A percentile compares a stretch with the other conserved stretches of the same genome.
These are phyloP conservation scores for Hemibagrus guttatus DNA, from an alignment of 2,797 vertebrate genomes.

Conservation along the genomic window DNA sequence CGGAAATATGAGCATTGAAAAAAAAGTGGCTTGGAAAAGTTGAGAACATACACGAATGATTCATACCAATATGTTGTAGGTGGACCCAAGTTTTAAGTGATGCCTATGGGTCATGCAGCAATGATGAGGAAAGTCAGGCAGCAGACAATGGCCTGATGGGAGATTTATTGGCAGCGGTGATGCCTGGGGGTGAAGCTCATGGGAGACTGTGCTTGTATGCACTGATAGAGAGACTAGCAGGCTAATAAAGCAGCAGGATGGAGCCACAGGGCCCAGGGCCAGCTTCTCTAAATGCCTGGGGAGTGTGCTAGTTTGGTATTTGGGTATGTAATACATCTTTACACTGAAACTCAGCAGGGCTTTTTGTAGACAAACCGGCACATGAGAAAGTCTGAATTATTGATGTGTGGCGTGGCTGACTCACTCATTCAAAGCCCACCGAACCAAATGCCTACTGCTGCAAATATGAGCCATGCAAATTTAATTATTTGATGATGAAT, in stretches of 20 bases:
- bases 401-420: slow-evolving; percentile 39
- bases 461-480: slow-evolving; percentile 42
- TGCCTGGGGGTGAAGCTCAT: slow-evolving; percentile 39
- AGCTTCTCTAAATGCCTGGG: slow-evolving; percentile 43
- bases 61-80: slow-evolving; percentile 5
- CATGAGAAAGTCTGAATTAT: slow-evolving; percentile 44
- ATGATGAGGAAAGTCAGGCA: slow-evolving; percentile 42
- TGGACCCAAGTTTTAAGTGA: slow-evolving; percentile 9
- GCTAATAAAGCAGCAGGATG: slow-evolving; percentile 45
- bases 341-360: slow-evolving; percentile 47
- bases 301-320: slow-evolving; percentile 49
- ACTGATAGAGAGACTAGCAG: slow-evolving; percentile 32
- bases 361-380: slow-evolving; percentile 33
- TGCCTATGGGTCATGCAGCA: slow-evolving; percentile 28
- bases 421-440: slow-evolving; percentile 38
- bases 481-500: slow-evolving; percentile 47
- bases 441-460: slow-evolving; percentile 25
- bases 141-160: slow-evolving; percentile 40
- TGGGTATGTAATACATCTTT: slow-evolving; percentile 56
- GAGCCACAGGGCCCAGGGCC: background rate
- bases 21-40: background rate
- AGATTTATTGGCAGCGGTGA: slow-evolving; percentile 45
- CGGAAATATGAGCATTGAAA: background rate
- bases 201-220: slow-evolving; percentile 18
- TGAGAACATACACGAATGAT: background rate